These are phyloP conservation scores for Planococcus citri DNA, from an alignment of 1,140 invertebrate genomes.

Conservation along the genomic window DNA sequence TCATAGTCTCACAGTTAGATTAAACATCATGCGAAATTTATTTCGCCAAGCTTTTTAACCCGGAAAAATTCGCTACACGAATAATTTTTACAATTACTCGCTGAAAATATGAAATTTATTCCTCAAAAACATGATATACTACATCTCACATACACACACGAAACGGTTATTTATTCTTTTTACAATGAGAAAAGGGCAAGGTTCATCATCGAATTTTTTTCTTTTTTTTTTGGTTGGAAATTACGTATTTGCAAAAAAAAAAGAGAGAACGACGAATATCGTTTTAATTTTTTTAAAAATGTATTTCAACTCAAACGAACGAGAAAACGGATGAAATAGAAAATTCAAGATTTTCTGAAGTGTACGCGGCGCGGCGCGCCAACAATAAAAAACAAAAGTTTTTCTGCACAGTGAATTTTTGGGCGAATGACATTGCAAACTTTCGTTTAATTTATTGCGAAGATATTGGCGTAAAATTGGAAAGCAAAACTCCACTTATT, in stretches of 20 bases:
- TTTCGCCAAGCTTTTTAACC: not conserved
- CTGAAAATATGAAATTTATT: not conserved
- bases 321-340: no score
- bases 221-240: no score
- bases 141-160: no score
- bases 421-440: not conserved
- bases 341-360: no score
- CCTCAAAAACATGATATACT: not conserved
- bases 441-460: not conserved
- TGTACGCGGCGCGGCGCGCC: no score
- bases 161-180: no score
- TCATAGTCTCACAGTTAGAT: not conserved
- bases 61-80: not conserved
- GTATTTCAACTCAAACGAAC: no score
- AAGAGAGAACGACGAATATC: no score
- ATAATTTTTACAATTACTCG: constrained; percentile 4
- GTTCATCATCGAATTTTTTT: no score
- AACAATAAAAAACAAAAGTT: constrained; percentile 4
- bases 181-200: no score
- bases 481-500: not conserved
- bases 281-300: no score
- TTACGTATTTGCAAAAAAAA: no score
- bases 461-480: constrained; percentile 6
- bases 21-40: not conserved
- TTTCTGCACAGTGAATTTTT: not conserved